Percentiles rank a stretch among this genome's conserved stretches.
Evolutionary conservation across 2,888 invertebrate genomes (phyloP).

Genomic region (Nebria brevicollis): DNA sequence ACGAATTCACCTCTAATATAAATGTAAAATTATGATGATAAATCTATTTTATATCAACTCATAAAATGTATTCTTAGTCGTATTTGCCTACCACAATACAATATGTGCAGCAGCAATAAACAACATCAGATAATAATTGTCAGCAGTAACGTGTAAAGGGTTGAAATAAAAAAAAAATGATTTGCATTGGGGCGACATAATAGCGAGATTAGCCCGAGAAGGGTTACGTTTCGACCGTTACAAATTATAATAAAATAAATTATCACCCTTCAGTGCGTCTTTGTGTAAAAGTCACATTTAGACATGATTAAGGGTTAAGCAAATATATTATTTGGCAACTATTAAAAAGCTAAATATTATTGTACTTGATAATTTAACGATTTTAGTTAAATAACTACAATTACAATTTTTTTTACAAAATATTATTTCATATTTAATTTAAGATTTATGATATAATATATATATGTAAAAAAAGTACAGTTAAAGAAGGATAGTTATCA

Average conservation of each 20-base stretch:
- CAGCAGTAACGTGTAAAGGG: slow-evolving; percentile 21
- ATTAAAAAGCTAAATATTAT: neutral
- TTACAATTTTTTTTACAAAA: too few species aligned
- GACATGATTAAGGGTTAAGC: neutral
- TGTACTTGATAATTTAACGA: neutral
- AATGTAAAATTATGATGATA: neutral
- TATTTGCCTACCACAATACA: neutral
- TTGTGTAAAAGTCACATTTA: neutral
- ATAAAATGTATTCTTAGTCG: neutral
- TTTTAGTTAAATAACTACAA: neutral
- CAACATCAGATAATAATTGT: slow-evolving; percentile 25
- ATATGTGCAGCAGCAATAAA: slow-evolving; percentile 18
- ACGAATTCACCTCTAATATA: neutral
- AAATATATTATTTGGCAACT: neutral
- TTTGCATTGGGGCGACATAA: slow-evolving; percentile 20
- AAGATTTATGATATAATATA: too few species aligned
- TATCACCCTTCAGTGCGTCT: slow-evolving; percentile 10
- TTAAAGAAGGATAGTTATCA: too few species aligned
- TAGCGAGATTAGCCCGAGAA: slow-evolving; percentile 40
- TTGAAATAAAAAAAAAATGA: slow-evolving; percentile 13
- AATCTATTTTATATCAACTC: neutral
- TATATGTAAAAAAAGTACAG: too few species aligned
- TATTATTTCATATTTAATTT: too few species aligned
- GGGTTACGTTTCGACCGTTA: slow-evolving; percentile 37
- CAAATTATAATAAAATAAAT: slow-evolving; percentile 45